These are phyloP conservation scores for Helarctos malayanus DNA, from an alignment of 2,797 vertebrate species.

Conservation along the genomic window DNA sequence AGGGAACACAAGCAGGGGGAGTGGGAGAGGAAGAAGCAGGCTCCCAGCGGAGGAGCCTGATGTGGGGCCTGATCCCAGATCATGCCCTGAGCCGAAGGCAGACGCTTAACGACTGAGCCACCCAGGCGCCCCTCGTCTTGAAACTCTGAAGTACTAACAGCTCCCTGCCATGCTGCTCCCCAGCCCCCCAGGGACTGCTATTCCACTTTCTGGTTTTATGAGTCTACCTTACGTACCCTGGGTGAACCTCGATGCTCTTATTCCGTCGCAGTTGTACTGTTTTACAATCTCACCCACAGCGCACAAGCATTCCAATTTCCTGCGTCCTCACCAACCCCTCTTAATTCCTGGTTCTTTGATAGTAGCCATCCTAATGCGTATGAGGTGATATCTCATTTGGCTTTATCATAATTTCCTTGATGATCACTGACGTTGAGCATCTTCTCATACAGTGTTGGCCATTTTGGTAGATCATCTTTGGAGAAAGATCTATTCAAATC, in stretches of 20 bases:
- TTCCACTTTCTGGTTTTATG: neutral
- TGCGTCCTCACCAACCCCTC: neutral
- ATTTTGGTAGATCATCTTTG: neutral
- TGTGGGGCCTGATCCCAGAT: too few species aligned
- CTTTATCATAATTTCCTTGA: neutral
- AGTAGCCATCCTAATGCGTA: neutral
- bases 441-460: neutral
- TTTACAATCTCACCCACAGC: neutral
- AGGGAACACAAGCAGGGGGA: too few species aligned
- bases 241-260: neutral
- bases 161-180: neutral
- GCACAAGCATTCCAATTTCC: neutral
- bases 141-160: neutral
- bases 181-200: fast-evolving
- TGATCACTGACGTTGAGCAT: neutral
- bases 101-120: too few species aligned
- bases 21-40: too few species aligned
- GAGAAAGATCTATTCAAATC: neutral
- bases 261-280: too few species aligned
- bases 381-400: neutral
- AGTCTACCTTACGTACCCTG: neutral
- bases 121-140: too few species aligned
- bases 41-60: too few species aligned
- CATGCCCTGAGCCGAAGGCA: too few species aligned
- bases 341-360: neutral